Evolutionary conservation across 2,113 vertebrate species (phyloP), one percentile per base, ranked within the genome.

Genomic region (Vimba vimba): DNA sequence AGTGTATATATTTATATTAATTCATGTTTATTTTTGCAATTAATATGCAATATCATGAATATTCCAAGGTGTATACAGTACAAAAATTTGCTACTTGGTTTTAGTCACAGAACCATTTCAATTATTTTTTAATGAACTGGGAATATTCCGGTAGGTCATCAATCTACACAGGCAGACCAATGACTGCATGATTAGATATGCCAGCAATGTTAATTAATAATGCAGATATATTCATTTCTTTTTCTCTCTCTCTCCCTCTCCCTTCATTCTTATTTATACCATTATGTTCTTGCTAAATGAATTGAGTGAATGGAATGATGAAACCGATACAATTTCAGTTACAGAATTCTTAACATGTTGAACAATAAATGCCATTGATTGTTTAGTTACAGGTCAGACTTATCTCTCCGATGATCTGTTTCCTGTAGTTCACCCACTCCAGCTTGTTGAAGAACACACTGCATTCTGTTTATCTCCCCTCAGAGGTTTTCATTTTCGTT

Each of bases 71-170:
- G 64, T 66, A 27, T 25, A 25, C n/a, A 25, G 21, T 62, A 5
- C 60, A 64, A 43, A 82, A 85, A 86, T 64, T 10, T 10, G 17
- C 39, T 83, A 73, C 86, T 85, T 87, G 66, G 39, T 87, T 86
- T 86, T 83, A 82, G 86, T 86, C 57, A 86, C 45, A 79, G 74
- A 86, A 75, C 73, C 85, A 57, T 79, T 68, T 86, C 66, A 86
- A 86, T 88, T 17, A 76, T 89, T 87, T 89, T 90, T 88, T 89
- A 89, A 88, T 90, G 82, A 89, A 82, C 62, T 69, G 57, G 69
- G 76, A 86, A 89, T 89, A 82, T 87, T 90, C 74, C n/a, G 39
- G 57, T 73, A 66, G 55, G 21, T 66, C 87, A 89, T 90, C 68
- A 85, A 87, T 89, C 82, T 83, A 79, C 71, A 30, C 69, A 69